Evolutionary conservation across 53 echinoderm and acorn worm genomes (phyloP), one percentile per base, ranked within the genome.

Genomic region (Zoroaster sp.): DNA sequence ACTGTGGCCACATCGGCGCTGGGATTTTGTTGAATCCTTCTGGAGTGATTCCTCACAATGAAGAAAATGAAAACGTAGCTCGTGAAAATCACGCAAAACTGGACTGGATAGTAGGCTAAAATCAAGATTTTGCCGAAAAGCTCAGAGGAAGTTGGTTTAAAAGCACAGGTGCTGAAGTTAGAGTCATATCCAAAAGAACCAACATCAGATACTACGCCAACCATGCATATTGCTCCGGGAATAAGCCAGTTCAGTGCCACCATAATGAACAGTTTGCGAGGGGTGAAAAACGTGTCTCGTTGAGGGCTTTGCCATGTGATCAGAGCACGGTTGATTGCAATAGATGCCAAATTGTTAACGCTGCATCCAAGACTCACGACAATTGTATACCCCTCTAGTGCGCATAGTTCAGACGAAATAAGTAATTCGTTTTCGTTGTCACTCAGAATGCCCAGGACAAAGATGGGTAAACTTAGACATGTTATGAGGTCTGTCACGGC

Each of bases 401-500:
- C 42, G n/a, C 87, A 87, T 4, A 87, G 55, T n/a, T 23, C 40
- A 18, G 35, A 32, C 4, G 74, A 63, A 1, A 79, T 59, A 45
- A 87, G 74, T 4, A 75, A 75, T 75, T 65, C 18, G 7, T 69
- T 44, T 2, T 40, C 21, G 66, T 51, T 74, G 17, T 52, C 32
- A 18, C 74, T 74, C 75, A 87, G 66, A 39, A 75, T 14, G 12
- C 53, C 87, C 66, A 87, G 9, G 18, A 74, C 36, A 9, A 41
- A 34, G 41, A 55, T 43, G 40, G 87, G 87, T 41, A 87, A 31
- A 65, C 65, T 59, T 63, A 87, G 35, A 15, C 59, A 40, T 1
- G 87, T 75, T 28, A 75, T 21, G 55, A 87, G 75, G 35, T 87
- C 87, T 10, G 75, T 43, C 40, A 74, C 40, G 12, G 87, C 87